Evolutionary conservation across 2,888 invertebrate genomes (phyloP).

Genomic region (Urechis unicinctus): DNA sequence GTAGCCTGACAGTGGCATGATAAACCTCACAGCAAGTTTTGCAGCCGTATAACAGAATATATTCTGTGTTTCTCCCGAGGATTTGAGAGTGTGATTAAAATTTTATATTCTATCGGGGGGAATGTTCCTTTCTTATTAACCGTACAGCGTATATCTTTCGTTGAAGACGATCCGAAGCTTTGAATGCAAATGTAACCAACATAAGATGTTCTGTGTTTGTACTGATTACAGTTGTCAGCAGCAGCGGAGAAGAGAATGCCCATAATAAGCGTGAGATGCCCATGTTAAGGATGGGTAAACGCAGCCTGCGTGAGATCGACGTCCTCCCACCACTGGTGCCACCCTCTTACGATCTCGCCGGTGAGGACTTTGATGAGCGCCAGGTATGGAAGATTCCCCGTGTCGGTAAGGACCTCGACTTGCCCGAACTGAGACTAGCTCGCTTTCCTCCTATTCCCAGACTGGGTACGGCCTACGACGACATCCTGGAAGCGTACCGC

Average conservation of each 20-base stretch:
- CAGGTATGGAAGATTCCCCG: slow-evolving; percentile 4
- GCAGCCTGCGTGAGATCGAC: slow-evolving; percentile 4
- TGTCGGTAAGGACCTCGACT: slow-evolving; percentile 1
- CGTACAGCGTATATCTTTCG: no score
- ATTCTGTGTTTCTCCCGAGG: no score
- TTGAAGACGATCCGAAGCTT: no score
- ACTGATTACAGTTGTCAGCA: no score
- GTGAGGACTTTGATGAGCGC: slow-evolving; percentile 1
- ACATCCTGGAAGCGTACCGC: not conserved
- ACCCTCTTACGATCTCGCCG: not conserved
- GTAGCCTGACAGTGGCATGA: no score
- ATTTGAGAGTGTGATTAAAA: no score
- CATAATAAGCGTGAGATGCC: slow-evolving; percentile 11
- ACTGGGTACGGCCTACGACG: slow-evolving; percentile 1
- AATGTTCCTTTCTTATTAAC: no score
- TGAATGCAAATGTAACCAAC: no score
- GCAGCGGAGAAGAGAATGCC: not conserved
- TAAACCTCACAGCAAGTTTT: no score
- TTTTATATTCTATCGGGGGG: no score
- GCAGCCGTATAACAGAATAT: no score
- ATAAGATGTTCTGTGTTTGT: no score
- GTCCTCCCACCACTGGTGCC: slow-evolving; percentile 8
- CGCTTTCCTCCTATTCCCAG: slow-evolving; percentile 4
- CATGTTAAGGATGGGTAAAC: slow-evolving; percentile 21
- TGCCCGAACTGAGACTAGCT: not conserved